phyloP scores from a whole-genome alignment of 2,113 vertebrate genomes.

The Fulica atra region DNA sequence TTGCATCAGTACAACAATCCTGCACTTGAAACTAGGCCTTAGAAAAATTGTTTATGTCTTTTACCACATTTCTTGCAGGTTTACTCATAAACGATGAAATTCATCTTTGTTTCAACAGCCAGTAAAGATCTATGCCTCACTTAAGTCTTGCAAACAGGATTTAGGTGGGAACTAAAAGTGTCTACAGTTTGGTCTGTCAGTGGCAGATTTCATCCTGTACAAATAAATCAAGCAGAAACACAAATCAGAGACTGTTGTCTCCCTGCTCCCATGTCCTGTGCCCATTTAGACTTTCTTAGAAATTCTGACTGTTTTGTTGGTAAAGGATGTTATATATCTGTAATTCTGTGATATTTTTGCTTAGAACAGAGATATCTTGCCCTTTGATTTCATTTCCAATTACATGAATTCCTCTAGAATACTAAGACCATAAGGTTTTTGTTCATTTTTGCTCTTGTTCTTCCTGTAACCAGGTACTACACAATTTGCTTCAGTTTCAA shows the following conservation, averaged over 20 bases:
- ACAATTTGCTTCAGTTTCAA: background rate
- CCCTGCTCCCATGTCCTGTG: background rate
- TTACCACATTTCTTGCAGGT: background rate
- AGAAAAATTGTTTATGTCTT: background rate
- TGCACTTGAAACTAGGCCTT: background rate
- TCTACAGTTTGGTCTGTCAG: background rate
- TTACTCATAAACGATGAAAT: background rate
- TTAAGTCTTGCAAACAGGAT: slow-evolving; percentile 20
- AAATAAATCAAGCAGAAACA: background rate
- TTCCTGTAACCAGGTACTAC: background rate
- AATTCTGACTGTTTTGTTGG: background rate
- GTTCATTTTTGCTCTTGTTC: background rate
- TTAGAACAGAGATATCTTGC: background rate
- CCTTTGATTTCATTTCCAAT: background rate
- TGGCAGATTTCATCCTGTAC: background rate
- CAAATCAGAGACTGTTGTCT: background rate
- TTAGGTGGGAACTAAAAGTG: background rate
- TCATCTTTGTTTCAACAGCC: background rate
- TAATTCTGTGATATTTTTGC: background rate
- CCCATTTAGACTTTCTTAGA: background rate
- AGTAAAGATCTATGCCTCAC: slow-evolving; percentile 26
- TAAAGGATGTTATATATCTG: background rate
- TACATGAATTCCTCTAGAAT: background rate
- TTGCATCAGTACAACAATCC: background rate
- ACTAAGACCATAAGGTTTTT: background rate